Evolutionary conservation across 92 coral and sea anemone genomes (phyloP).

Genomic region (Epizoanthus rinbou): DNA sequence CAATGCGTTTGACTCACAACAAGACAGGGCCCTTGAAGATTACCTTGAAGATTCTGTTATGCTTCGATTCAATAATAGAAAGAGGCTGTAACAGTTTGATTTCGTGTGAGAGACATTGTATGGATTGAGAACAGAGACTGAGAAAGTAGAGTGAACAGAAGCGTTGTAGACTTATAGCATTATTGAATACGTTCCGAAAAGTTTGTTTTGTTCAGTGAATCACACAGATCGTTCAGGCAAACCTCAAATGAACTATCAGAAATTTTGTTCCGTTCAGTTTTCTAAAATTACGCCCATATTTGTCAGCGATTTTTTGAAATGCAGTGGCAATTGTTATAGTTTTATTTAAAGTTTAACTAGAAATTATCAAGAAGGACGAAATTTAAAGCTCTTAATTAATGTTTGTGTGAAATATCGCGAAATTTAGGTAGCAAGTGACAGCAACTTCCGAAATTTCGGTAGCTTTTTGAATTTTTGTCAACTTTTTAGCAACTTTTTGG

Average conservation of each 20-base stretch:
- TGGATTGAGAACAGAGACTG: neutral
- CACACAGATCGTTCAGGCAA: neutral
- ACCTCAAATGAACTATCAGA: neutral
- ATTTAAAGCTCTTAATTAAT: no score
- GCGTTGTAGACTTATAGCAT: neutral
- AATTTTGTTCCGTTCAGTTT: neutral
- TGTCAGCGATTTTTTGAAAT: neutral
- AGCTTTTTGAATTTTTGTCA: no score
- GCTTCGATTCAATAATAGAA: slow-evolving; percentile 43
- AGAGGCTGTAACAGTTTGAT: neutral
- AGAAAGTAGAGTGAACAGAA: neutral
- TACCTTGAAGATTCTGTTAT: slow-evolving; percentile 50
- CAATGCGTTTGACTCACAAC: slow-evolving; percentile 41
- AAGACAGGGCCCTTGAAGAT: slow-evolving; percentile 50
- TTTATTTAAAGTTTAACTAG: no score
- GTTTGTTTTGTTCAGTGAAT: neutral
- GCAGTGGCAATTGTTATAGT: neutral
- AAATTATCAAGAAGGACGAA: no score
- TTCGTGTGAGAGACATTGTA: neutral
- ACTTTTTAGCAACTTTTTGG: no score
- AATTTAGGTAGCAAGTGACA: no score
- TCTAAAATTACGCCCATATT: neutral
- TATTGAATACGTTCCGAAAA: neutral
- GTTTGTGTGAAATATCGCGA: no score
- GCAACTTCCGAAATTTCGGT: no score